Evolutionary conservation across 1,140 invertebrate species (phyloP), one percentile per base, ranked within the genome.

Genomic region (Brachionus sp.): DNA sequence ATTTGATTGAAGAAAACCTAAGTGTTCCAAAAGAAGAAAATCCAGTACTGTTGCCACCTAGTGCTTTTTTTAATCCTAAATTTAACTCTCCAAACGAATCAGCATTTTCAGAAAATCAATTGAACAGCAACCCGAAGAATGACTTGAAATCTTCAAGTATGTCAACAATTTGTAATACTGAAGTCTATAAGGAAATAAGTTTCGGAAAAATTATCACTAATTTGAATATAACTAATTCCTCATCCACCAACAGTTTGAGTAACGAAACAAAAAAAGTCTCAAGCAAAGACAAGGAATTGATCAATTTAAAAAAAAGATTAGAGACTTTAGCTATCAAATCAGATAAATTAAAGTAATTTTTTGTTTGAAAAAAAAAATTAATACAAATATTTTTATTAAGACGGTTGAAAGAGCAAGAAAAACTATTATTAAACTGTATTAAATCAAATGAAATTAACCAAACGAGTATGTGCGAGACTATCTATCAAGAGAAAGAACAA

Each of bases 381-480:
- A 19, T 33, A 25, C 3, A 19, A 53, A 33, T 33, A n/a, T 73
- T 73, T 23, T 44, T 44, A 46, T 29, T 12, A 19, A 80, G 77
- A 37, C 33, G 77, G n/a, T 37, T 80, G 5, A 80, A 42, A 37
- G 77, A 80, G 9, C 77, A 80, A 66, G 62, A 80, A 16, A 66
- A 80, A 16, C 23, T 80, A 3, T 44, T 80, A 35, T 12, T 62
- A 13, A 80, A 66, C n/a, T 80, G 77, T 44, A 80, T 80, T 29
- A 80, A 80, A 62, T 80, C 77, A 39, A 80, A 35, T 80, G 77
- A 80, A 35, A 80, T 80, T 29, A 80, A 64, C 7, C 50, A 80
- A 42, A 80, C 50, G 1, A 80, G 77, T 12, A 80, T 80, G 77
- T 62, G 77, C 23, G 77, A 80, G 10, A 80, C 77, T 1, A 80